These are phyloP conservation scores for Leptinotarsa texana DNA, from an alignment of 1,140 invertebrate genomes.

Conservation along the genomic window DNA sequence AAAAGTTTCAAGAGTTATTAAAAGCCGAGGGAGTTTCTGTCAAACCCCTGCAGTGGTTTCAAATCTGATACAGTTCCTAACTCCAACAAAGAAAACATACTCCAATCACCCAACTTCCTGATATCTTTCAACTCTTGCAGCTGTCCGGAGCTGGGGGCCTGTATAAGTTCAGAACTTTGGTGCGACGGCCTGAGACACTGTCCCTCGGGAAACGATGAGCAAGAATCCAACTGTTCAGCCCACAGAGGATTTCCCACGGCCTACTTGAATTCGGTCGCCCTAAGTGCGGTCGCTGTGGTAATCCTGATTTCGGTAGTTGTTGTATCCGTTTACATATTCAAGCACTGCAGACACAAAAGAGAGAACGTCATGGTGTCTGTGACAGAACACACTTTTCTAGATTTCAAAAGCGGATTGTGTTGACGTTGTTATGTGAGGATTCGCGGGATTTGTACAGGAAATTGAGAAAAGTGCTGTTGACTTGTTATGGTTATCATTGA, in stretches of 20 bases:
- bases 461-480: too few relatives aligned
- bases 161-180: constrained; percentile 73
- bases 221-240: constrained; percentile 71
- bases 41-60: neutral
- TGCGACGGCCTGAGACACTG: constrained; percentile 74
- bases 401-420: constrained; percentile 55
- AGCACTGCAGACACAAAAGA: constrained; percentile 48
- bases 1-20: constrained; percentile 2
- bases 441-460: too few relatives aligned
- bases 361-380: constrained; percentile 54
- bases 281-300: constrained; percentile 39
- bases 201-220: constrained; percentile 75
- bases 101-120: neutral
- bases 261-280: constrained; percentile 55
- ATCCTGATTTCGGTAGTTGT: constrained; percentile 43
- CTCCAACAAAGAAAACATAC: neutral
- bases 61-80: neutral
- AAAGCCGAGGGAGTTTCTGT: neutral
- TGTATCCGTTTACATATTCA: constrained; percentile 47
- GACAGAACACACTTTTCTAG: constrained; percentile 55
- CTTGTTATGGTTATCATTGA: too few relatives aligned
- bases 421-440: constrained; percentile 29
- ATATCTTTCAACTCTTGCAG: constrained; percentile 51
- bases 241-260: constrained; percentile 68
- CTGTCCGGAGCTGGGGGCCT: constrained; percentile 73